phyloP scores from a whole-genome alignment of 2,797 vertebrate species.

The Eremophila alpestris region DNA sequence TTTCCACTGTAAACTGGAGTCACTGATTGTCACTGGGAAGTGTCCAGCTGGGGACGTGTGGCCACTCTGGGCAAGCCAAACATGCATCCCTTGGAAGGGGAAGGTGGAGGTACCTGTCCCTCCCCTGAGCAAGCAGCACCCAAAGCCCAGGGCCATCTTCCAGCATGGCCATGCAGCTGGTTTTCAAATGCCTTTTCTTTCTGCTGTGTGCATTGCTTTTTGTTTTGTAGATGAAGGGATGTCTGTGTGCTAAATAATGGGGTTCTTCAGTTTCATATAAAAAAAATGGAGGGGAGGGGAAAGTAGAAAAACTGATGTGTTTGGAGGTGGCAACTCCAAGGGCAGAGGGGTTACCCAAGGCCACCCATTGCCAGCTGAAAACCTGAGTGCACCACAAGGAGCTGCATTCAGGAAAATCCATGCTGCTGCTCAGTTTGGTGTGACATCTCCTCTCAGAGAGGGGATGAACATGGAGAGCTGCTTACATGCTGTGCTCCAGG shows the following conservation, averaged over 20 bases:
- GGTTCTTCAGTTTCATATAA: conserved; percentile 1
- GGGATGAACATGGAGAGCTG: neutral
- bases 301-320: neutral
- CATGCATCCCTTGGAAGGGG: neutral
- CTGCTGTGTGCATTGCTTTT: neutral
- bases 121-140: neutral
- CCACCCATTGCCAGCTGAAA: neutral
- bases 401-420: neutral
- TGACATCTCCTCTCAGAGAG: neutral
- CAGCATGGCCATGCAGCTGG: neutral
- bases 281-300: neutral
- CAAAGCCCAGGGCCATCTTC: neutral
- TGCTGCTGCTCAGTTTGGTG: neutral
- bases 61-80: neutral
- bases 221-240: conserved; percentile 27
- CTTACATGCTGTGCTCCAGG: neutral
- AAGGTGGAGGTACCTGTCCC: neutral
- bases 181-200: conserved; percentile 23
- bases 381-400: neutral
- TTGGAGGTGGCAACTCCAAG: neutral
- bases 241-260: conserved; percentile 15
- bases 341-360: neutral
- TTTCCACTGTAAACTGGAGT: neutral
- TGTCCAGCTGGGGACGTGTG: neutral
- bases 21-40: neutral